These are phyloP conservation scores for Epistrophe eligans DNA, from an alignment of 2,888 invertebrate species.

Conservation along the genomic window DNA sequence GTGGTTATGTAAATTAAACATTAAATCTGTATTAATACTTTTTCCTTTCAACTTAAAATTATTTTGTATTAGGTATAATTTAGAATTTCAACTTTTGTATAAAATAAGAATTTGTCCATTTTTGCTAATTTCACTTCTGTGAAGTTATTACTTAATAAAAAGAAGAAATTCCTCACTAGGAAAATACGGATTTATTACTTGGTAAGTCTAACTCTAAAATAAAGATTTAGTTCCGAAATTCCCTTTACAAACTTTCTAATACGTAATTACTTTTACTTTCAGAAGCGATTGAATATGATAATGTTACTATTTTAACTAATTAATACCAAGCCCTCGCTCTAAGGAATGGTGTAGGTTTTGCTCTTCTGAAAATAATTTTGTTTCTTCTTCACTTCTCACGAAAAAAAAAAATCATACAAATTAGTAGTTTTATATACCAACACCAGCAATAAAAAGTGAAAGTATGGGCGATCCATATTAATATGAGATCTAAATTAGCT, in stretches of 20 bases:
- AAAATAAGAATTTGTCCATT: too few species aligned
- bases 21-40: too few species aligned
- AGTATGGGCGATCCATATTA: neutral
- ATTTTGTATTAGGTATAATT: too few species aligned
- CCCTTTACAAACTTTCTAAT: neutral
- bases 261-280: neutral
- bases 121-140: too few species aligned
- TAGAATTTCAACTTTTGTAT: too few species aligned
- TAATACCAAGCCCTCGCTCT: neutral
- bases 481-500: neutral
- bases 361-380: neutral
- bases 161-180: neutral
- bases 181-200: neutral
- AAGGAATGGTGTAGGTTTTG: neutral
- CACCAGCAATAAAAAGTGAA: neutral
- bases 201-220: neutral
- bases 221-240: neutral
- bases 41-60: too few species aligned
- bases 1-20: too few species aligned
- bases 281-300: neutral
- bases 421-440: neutral
- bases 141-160: too few species aligned
- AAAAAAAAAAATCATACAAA: neutral
- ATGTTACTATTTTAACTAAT: neutral
- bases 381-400: neutral